Evolutionary conservation across 1,140 invertebrate genomes (phyloP), one percentile per base, ranked within the genome.

Genomic region (Drosophila punjabiensis): DNA sequence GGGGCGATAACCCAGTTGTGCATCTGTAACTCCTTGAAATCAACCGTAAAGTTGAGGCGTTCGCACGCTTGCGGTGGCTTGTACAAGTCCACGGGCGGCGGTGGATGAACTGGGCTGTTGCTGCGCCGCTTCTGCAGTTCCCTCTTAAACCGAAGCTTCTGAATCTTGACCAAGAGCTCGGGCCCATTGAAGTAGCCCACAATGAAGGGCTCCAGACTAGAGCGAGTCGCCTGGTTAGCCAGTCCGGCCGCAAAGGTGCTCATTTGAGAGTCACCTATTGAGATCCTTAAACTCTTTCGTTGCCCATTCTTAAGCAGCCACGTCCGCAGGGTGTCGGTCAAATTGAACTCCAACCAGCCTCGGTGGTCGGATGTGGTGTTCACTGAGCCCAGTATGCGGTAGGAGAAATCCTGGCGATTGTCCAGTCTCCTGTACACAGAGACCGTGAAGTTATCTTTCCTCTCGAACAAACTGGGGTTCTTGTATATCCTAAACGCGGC

Each of bases 1-100:
- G 92, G 92, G 10, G 92, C 92, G 59, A 93, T 93, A 50, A 93
- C 87, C 85, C 87, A 92, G 59, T 93, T 87, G 50, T 92, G 81
- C 92, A 92, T 92, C 20, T 90, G 81, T 58, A 93, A 76, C 58
- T 93, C 85, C 61, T 89, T 90, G 41, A 93, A 93, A 68, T 93
- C 85, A 55, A 93, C 82, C 0, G 92, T 92, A 37, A 93, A 93
- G 37, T 92, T 93, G 14, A 92, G 79, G n/a, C 90, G 87, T 43
- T 92, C 88, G 48, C 92, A 93, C 3, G 84, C 58, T 24, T 91
- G 91, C 8, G 92, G 88, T 11, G 71, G 68, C 30, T 79, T 68
- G 50, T 87, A 87, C 1, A 74, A 48, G 30, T 88, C 81, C 3
- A 50, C 45, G 4, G 69, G 43, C 0, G 75, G 67, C 0, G 45